Conservation (phyloP, 2,888 invertebrate species). For the Pyrgus malvae region DNA sequence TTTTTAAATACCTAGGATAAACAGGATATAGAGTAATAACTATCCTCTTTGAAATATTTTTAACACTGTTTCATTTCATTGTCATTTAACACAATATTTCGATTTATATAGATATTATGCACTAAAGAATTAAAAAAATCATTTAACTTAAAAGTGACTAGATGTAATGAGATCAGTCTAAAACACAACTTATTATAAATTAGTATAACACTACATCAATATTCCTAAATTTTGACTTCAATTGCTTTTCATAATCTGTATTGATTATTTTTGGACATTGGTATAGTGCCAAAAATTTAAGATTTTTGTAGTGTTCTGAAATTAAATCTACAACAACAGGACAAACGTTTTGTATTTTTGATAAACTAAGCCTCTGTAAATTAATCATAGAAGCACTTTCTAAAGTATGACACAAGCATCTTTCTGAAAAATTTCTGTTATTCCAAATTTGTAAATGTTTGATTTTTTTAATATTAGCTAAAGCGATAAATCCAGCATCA, state of each 20-base stretch:
- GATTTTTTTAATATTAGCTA: conserved; percentile 52
- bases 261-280: conserved; percentile 67
- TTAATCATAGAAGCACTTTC: conserved; percentile 51
- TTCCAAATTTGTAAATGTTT: conserved; percentile 72
- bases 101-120: too few species aligned
- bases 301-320: conserved; percentile 64
- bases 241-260: conserved; percentile 66
- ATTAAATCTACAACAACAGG: conserved; percentile 66
- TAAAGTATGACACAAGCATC: conserved; percentile 53
- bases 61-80: too few species aligned
- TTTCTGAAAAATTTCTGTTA: conserved; percentile 62
- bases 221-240: conserved; percentile 68
- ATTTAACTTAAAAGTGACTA: too few species aligned
- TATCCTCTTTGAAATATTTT: too few species aligned
- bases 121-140: too few species aligned
- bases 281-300: conserved; percentile 69
- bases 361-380: conserved; percentile 65
- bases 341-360: conserved; percentile 63
- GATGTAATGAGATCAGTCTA: too few species aligned
- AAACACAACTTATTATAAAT: too few species aligned
- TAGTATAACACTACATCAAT: conserved; percentile 69
- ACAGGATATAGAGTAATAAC: too few species aligned
- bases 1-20: too few species aligned
- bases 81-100: too few species aligned
- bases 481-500: conserved; percentile 55